Evolutionary conservation across 2,888 invertebrate species (phyloP), one percentile per base, ranked within the genome.

Genomic region (Drosophila hamatofila): DNA sequence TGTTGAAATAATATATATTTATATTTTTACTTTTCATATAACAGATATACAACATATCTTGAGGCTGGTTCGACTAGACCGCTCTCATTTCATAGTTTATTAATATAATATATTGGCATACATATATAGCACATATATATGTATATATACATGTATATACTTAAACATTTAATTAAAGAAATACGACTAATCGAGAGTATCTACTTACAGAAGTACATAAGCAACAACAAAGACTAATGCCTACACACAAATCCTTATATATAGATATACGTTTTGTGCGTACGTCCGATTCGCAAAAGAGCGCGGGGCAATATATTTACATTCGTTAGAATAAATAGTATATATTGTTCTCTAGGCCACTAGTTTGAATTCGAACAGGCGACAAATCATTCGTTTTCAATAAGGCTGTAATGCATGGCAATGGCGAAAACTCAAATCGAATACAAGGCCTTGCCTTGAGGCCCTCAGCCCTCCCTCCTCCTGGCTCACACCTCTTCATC

Each of bases 401-500:
- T 52, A 37, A 37, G 37, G 37, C 35, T 14, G 21, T 33, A 33
- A n/a, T 65, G 63, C 27, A n/a, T 30, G 37, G 25, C 23, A 54
- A 25, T 37, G 35, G 35, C 35, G 6, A 6, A 37, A 37, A 16
- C 14, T 35, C 35, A 35, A 39, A 39, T 39, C 7, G 37, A 54
- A 12, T 37, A 21, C 7, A 7, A 27, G 27, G 27, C 27, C 7
- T 27, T 7, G 27, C 8, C 9, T 27, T 27, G 27, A 27, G 27
- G 27, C 9, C 30, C 2, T 0, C 8, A n/a, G n/a, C n/a, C n/a
- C n/a, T 18, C 7, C 21, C 8, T 18, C 30, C 5, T 1, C 2
- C 51, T 88, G 35, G 1, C n/a, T 39, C 39, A 90, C n/a, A 84
- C 65, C 75, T 95, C 95, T 61, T 95, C 95, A 69, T 95, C 95